These are phyloP conservation scores for Girardinichthys multiradiatus DNA, from an alignment of 2,113 vertebrate genomes.

Conservation along the genomic window DNA sequence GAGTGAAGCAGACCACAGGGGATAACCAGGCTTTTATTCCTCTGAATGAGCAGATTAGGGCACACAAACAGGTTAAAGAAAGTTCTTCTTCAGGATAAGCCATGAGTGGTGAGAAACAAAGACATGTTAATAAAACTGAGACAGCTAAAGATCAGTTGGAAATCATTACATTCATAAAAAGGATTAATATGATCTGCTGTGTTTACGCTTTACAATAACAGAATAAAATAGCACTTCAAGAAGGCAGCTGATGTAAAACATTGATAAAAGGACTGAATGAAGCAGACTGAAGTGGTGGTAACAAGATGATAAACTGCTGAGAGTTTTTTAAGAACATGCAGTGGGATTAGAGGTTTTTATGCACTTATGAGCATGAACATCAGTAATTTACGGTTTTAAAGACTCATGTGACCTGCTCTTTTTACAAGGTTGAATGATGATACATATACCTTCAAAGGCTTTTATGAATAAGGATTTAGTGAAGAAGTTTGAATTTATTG, in stretches of 20 bases:
- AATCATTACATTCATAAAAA: background rate
- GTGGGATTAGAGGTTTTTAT: background rate
- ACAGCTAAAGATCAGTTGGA: background rate
- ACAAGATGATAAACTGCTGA: background rate
- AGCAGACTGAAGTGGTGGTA: background rate
- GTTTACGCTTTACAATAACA: no score
- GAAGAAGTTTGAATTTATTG: no score
- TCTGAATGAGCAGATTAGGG: conserved; percentile 25
- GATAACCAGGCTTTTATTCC: conserved; percentile 7
- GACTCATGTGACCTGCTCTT: background rate
- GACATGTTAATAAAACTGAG: background rate
- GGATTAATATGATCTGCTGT: no score
- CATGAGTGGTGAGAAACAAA: background rate
- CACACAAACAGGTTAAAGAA: background rate
- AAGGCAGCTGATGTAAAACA: background rate
- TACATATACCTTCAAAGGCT: no score
- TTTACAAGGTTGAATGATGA: background rate
- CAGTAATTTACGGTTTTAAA: background rate
- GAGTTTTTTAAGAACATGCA: background rate
- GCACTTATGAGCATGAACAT: no score
- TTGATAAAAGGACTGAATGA: background rate
- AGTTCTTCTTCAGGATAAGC: background rate
- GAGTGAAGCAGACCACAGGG: background rate
- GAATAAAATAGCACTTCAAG: background rate
- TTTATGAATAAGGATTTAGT: no score